Evolutionary conservation across 1,140 invertebrate species (phyloP).

Genomic region (Trissolcus basalis): DNA sequence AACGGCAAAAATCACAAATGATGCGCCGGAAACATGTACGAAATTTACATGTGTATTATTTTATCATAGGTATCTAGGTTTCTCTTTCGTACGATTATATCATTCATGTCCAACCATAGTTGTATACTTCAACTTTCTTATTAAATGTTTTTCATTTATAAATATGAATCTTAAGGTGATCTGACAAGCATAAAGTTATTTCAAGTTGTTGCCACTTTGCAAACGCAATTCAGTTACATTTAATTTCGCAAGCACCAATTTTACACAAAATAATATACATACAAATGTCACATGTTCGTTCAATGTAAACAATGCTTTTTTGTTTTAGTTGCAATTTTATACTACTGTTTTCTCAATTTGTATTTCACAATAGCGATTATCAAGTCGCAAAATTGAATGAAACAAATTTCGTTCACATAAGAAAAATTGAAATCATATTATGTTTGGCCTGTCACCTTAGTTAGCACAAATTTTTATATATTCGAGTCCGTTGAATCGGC

Average conservation of each 20-base stretch:
- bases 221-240: conserved; percentile 4
- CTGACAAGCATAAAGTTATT: conserved; percentile 10
- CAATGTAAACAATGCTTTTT: not conserved
- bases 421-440: conserved; percentile 14
- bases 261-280: not conserved
- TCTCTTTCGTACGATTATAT: conserved; percentile 72
- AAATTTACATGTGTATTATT: conserved; percentile 71
- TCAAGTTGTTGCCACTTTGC: not conserved
- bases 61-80: conserved; percentile 74
- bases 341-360: too few species aligned
- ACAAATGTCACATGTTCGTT: not conserved
- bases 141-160: conserved; percentile 74
- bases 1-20: conserved; percentile 75
- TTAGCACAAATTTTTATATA: conserved; percentile 71
- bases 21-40: conserved; percentile 69
- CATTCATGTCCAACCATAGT: conserved; percentile 74
- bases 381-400: not conserved
- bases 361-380: too few species aligned
- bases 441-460: conserved; percentile 15
- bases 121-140: conserved; percentile 76
- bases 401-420: not conserved
- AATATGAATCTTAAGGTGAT: conserved; percentile 74
- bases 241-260: not conserved
- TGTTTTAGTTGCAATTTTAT: not conserved
- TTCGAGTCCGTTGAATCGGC: conserved; percentile 65